Conservation (phyloP, 2,113 vertebrate genomes). For the Chamaetylas fuelleborni region DNA sequence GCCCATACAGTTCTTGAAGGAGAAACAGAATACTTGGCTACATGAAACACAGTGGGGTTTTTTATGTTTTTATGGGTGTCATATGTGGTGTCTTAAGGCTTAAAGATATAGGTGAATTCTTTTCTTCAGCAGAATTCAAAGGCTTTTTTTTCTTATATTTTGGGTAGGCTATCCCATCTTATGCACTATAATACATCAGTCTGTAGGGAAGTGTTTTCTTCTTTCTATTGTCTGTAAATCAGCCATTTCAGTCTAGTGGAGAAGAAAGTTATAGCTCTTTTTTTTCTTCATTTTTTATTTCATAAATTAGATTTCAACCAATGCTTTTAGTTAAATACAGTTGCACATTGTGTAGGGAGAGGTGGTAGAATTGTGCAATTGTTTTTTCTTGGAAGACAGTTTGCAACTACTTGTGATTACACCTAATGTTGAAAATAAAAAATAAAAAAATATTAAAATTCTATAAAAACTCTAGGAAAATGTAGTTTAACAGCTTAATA, state of each 20-base stretch:
- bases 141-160: not conserved
- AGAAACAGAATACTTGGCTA: not conserved
- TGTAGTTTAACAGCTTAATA: not conserved
- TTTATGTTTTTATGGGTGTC: not conserved
- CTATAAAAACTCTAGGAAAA: not conserved
- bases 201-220: not conserved
- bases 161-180: not conserved
- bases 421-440: not conserved
- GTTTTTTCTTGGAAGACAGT: not conserved
- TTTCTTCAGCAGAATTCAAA: not conserved
- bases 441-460: no score
- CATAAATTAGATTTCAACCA: not conserved
- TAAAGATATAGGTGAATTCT: not conserved
- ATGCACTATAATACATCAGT: accelerated
- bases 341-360: not conserved
- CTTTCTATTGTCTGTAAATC: not conserved
- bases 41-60: not conserved
- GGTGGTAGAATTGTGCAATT: not conserved
- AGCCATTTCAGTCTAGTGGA: not conserved
- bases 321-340: not conserved
- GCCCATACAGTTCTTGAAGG: not conserved
- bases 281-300: not conserved
- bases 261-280: not conserved
- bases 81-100: not conserved
- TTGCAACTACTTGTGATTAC: not conserved